Evolutionary conservation across 1,140 invertebrate species (phyloP).

Genomic region (Zeugodacus cucurbitae): DNA sequence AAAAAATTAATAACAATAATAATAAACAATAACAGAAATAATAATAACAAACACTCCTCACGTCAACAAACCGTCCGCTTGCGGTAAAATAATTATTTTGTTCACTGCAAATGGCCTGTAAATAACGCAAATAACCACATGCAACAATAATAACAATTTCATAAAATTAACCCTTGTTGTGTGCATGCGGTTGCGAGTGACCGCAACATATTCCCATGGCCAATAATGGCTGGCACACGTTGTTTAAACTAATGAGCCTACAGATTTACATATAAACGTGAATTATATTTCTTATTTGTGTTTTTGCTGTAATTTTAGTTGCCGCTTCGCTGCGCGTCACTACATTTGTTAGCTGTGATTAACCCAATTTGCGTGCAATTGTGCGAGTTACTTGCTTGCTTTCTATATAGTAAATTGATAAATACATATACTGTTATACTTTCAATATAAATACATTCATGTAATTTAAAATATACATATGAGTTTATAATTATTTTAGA

Average conservation of each 20-base stretch:
- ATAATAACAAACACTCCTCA: no score
- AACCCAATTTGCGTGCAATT: constrained; percentile 12
- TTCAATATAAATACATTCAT: no score
- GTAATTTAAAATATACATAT: background rate
- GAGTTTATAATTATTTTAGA: background rate
- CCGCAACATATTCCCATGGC: constrained; percentile 25
- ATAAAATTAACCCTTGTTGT: background rate
- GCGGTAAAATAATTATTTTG: background rate
- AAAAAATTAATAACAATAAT: no score
- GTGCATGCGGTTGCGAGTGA: background rate
- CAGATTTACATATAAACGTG: background rate
- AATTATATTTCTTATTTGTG: background rate
- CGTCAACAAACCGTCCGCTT: background rate
- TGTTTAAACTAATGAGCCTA: background rate
- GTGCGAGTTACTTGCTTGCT: background rate
- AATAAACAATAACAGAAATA: no score
- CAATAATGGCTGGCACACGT: background rate
- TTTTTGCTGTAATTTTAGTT: background rate
- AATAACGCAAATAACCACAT: background rate
- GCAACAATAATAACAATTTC: background rate
- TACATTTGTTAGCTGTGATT: background rate
- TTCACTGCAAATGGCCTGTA: background rate
- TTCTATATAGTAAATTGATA: background rate
- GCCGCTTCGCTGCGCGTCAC: constrained; percentile 9
- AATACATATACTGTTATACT: no score